phyloP scores from a whole-genome alignment of 2,113 vertebrate genomes.

The Aleadryas rufinucha region DNA sequence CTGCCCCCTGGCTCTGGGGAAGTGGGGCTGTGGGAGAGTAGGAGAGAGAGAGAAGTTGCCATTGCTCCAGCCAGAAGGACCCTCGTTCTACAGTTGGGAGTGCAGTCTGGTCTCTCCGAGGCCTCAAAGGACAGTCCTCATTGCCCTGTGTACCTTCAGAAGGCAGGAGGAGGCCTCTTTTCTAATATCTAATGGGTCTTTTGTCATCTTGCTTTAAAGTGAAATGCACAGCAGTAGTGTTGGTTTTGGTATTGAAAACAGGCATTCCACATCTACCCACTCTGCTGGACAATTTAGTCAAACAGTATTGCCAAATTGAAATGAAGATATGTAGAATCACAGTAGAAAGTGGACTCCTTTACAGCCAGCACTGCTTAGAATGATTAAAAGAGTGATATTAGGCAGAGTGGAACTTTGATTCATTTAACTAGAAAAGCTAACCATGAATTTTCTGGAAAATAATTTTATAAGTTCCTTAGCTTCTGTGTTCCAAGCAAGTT shows the following conservation, averaged over 20 bases:
- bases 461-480: neutral
- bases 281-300: neutral
- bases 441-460: neutral
- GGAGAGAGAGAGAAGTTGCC: neutral
- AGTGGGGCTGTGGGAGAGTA: rapidly evolving
- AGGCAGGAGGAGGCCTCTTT: neutral
- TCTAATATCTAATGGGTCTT: neutral
- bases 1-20: neutral
- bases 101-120: rapidly evolving
- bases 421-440: neutral
- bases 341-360: neutral
- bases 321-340: neutral
- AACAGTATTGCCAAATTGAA: neutral
- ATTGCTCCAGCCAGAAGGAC: neutral
- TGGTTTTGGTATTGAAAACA: neutral
- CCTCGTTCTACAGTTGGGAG: neutral
- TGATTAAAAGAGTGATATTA: neutral
- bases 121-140: neutral
- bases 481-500: neutral
- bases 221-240: neutral
- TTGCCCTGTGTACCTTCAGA: neutral
- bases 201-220: neutral
- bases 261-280: neutral
- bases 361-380: neutral
- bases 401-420: neutral